Base-by-base conservation (phyloP, 2,113 vertebrate species). In the Setophaga coronata region DNA sequence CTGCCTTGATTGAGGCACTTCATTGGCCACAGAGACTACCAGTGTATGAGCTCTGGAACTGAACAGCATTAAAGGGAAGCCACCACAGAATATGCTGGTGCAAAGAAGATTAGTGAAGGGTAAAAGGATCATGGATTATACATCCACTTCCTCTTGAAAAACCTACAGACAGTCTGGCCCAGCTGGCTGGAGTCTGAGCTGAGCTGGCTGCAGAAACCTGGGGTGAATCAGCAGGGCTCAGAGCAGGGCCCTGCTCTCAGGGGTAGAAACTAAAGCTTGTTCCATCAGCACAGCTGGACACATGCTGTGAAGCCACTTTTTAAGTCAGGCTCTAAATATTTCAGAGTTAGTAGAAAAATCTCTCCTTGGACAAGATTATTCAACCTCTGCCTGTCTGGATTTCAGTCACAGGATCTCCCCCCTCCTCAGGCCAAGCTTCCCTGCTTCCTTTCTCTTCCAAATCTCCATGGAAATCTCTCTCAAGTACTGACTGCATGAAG, bases 1-100 rank as follows among this genome's bases (percentile, higher is more conserved):
- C 79, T 72, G 89, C 62, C 90, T 93, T 82, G 94, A 91, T n/a
- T 88, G 94, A 96, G 82, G 76, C 38, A 3, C 89, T 96, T 96
- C 94, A 71, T 76, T 71, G 88, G 85, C 78, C 97, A 93, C 57
- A 21, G 70, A 58, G 62, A 47, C 70, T 58, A 50, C 56, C 82
- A 87, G 89, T 53, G 71, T 25, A 7, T 15, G 61, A 82, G 72
- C 82, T 4, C 48, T 54, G 66, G 48, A 57, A 89, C 58, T 74
- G 82, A 95, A 17, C 2, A 86, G 93, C 87, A 57, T 56, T 26
- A 62, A 57, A 82, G 53, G 45, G 66, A 73, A 89, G 71, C 62
- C 56, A 78, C 16, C 72, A 29, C 74, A 40, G 71, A 91, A 47
- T 2, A 5, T 2, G 17, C 58, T 70, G 36, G 5, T 67, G 76